Evolutionary conservation across 1,140 invertebrate species (phyloP).

Genomic region (Dolichoris vasculosae): DNA sequence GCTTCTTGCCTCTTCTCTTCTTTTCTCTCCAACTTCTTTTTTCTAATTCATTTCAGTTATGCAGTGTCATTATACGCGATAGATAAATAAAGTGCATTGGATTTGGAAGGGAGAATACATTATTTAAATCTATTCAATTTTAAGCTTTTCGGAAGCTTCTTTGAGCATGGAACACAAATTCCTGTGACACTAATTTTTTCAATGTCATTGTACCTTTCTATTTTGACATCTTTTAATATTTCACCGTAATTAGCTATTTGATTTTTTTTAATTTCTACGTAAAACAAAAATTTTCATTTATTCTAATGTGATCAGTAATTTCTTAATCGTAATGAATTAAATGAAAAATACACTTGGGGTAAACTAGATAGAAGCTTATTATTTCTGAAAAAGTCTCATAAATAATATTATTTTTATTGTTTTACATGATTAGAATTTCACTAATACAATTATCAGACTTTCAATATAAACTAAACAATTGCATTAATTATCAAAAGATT

Average conservation of each 20-base stretch:
- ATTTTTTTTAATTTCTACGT: too few relatives aligned
- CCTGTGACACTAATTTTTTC: too few relatives aligned
- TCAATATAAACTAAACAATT: not conserved
- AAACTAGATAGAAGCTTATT: not conserved
- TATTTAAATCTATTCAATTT: slow-evolving; percentile 35
- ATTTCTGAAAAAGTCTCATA: not conserved
- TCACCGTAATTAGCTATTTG: too few relatives aligned
- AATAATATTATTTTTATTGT: not conserved
- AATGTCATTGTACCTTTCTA: too few relatives aligned
- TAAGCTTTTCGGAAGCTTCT: not conserved
- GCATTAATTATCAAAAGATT: not conserved
- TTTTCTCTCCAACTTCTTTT: not conserved
- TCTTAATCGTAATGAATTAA: not conserved
- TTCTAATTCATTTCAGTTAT: slow-evolving; percentile 26
- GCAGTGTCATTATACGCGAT: slow-evolving; percentile 25
- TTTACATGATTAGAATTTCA: not conserved
- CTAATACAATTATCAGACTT: not conserved
- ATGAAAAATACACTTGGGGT: not conserved
- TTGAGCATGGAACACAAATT: not conserved
- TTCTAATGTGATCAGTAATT: too few relatives aligned
- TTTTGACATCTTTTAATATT: not conserved
- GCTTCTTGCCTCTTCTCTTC: not conserved
- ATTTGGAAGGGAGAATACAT: not conserved
- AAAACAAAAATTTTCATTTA: too few relatives aligned
- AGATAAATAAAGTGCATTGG: slow-evolving; percentile 22